Percentiles rank a stretch among this genome's conserved stretches.
Conservation (phyloP, 92 coral and sea anemone genomes). For the Parazoanthus swiftii region DNA sequence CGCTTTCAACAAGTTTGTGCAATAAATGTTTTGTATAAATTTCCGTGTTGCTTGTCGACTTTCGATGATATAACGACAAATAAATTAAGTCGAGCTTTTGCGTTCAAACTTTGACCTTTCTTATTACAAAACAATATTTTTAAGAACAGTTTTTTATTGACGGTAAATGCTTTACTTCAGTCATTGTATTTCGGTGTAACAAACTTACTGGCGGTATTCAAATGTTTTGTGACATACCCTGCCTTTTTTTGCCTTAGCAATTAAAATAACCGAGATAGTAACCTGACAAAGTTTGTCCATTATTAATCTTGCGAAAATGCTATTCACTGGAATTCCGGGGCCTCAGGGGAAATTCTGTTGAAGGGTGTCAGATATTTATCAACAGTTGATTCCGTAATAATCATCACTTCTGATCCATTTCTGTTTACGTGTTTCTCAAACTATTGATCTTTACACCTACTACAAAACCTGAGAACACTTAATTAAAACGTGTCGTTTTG, state of each 20-base stretch:
- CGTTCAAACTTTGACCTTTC: background rate
- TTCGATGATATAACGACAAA: background rate
- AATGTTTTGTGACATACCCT: background rate
- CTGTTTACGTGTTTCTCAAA: slow-evolving; percentile 31
- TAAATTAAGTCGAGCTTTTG: background rate
- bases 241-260: background rate
- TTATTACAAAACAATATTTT: background rate
- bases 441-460: slow-evolving; percentile 33
- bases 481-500: slow-evolving; percentile 40
- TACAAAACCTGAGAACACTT: slow-evolving; percentile 6
- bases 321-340: background rate
- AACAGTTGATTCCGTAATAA: slow-evolving; percentile 2
- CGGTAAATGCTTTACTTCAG: background rate
- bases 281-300: background rate
- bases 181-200: background rate
- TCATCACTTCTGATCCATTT: slow-evolving; percentile 22
- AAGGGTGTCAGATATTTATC: slow-evolving; percentile 20
- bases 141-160: background rate
- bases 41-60: slow-evolving; percentile 9
- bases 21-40: slow-evolving; percentile 20
- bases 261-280: background rate
- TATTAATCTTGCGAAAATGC: background rate
- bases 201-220: background rate
- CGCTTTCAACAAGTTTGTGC: slow-evolving; percentile 39
- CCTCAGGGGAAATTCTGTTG: slow-evolving; percentile 11